Conservation (phyloP, 1,140 invertebrate genomes). For the Microplitis mediator region DNA sequence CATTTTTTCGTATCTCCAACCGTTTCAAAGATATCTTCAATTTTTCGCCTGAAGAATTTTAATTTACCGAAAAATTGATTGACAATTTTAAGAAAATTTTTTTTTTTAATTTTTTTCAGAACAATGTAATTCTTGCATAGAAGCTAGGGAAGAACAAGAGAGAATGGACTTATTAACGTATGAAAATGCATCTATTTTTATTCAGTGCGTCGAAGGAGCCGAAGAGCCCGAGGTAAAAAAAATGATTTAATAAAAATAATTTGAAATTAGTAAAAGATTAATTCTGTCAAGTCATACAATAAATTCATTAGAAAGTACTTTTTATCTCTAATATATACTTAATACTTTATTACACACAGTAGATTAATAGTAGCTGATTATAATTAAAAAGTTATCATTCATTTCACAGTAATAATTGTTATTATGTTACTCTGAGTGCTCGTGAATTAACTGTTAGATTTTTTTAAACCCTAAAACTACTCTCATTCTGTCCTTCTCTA, state of each 20-base stretch:
- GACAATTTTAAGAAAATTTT: not conserved
- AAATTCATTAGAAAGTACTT: not conserved
- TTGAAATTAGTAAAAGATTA: not conserved
- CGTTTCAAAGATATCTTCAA: too few species aligned
- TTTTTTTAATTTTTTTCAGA: constrained; percentile 44
- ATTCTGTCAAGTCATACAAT: constrained; percentile 19
- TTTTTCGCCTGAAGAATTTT: too few species aligned
- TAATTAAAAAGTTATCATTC: constrained; percentile 44
- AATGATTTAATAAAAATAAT: not conserved
- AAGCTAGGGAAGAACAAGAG: constrained; percentile 51
- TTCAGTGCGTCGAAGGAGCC: constrained; percentile 54
- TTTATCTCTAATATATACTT: not conserved
- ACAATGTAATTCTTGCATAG: constrained; percentile 49
- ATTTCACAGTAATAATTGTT: constrained; percentile 51
- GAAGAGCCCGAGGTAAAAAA: constrained; percentile 51
- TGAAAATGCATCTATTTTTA: constrained; percentile 56
- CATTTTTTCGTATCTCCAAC: too few species aligned
- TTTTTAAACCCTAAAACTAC: constrained; percentile 10
- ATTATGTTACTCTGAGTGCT: constrained; percentile 36
- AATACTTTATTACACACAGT: not conserved
- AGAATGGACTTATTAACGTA: constrained; percentile 55
- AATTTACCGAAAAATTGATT: not conserved
- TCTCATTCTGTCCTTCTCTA: constrained; percentile 6
- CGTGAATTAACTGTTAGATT: constrained; percentile 12
- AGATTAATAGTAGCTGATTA: constrained; percentile 47